phyloP scores from a whole-genome alignment of 2,888 invertebrate genomes.

The Hybos culiciformis region DNA sequence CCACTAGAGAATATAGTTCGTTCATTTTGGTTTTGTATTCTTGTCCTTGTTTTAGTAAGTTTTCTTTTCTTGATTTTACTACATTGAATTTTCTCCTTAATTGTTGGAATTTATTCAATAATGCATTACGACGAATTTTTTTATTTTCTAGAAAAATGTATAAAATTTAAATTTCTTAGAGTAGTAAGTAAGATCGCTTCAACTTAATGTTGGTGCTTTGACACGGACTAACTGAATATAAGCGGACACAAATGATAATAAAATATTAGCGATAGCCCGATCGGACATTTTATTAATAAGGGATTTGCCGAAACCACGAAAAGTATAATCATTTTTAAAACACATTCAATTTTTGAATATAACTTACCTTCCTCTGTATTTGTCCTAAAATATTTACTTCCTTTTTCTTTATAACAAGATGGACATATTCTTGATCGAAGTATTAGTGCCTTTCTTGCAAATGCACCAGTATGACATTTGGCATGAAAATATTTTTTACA shows the following conservation, averaged over 20 bases:
- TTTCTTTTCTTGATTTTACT: conserved; percentile 18
- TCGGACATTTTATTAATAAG: too few relatives aligned
- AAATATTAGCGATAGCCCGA: too few relatives aligned
- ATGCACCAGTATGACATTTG: conserved; percentile 18
- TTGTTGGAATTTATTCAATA: conserved; percentile 16
- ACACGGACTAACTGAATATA: too few relatives aligned
- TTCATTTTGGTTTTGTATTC: conserved; percentile 21
- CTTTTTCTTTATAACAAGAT: conserved; percentile 11
- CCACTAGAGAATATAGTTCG: conserved; percentile 20
- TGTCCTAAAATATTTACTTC: conserved; percentile 7
- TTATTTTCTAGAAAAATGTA: neutral
- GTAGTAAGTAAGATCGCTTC: too few relatives aligned
- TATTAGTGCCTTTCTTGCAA: conserved; percentile 9
- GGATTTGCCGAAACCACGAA: too few relatives aligned
- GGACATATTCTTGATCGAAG: conserved; percentile 11
- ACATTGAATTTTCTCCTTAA: conserved; percentile 16
- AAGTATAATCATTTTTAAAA: too few relatives aligned
- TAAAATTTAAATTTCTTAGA: too few relatives aligned
- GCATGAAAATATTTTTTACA: conserved; percentile 21
- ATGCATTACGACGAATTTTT: neutral
- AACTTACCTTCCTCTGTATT: neutral
- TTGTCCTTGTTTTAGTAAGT: conserved; percentile 18
- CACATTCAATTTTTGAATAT: neutral
- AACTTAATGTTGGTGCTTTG: too few relatives aligned
- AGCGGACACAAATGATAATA: too few relatives aligned